A percentile compares a stretch with the other conserved stretches of the same genome.
Conservation (phyloP, 2,797 vertebrate species). For the Hoplostethus mediterraneus region DNA sequence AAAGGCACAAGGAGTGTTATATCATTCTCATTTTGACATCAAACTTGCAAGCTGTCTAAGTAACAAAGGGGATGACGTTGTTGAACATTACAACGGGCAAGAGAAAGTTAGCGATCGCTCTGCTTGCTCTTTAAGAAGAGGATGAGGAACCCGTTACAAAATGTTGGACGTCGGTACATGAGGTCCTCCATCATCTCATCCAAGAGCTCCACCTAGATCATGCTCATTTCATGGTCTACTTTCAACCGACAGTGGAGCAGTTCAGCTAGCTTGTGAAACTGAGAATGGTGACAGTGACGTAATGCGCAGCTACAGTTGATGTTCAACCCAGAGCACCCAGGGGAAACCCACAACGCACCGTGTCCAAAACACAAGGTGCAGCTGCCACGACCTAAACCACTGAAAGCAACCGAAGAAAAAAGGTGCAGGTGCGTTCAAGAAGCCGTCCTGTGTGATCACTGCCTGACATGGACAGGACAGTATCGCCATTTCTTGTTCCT, state of each 20-base stretch:
- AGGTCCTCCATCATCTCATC: not conserved
- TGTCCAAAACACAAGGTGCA: not conserved
- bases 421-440: not conserved
- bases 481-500: constrained; percentile 10
- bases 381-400: constrained; percentile 11
- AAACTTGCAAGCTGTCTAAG: no score
- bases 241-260: not conserved
- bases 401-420: constrained; percentile 2
- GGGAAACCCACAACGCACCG: no score
- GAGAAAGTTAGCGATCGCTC: not conserved
- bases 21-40: no score
- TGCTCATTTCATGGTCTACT: constrained; percentile 27
- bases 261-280: constrained; percentile 7
- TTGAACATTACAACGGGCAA: no score
- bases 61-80: no score
- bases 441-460: constrained; percentile 6
- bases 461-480: constrained; percentile 1
- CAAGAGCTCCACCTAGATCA: not conserved
- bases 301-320: no score
- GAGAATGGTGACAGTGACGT: not conserved
- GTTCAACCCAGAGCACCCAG: no score
- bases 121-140: constrained; percentile 2
- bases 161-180: no score
- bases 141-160: not conserved
- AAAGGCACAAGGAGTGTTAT: not conserved